Conservation (phyloP, 2,113 vertebrate genomes). For the Cochlearius cochlearius region DNA sequence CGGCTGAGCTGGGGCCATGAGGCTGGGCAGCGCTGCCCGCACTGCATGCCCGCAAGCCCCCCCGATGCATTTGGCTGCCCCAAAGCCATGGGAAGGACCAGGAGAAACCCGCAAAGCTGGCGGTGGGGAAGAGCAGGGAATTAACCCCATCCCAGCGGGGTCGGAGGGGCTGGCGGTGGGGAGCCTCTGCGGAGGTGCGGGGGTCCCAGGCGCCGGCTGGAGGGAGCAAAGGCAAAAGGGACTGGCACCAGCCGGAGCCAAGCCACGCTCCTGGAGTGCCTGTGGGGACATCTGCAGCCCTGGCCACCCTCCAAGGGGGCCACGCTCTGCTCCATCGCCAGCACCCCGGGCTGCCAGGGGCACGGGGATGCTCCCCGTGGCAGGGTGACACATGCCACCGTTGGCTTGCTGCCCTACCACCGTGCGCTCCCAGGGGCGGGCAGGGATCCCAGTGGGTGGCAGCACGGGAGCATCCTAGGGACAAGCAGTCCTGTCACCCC, state of each 20-base stretch:
- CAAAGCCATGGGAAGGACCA: not conserved
- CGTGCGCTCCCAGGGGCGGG: not conserved
- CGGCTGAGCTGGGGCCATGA: not conserved
- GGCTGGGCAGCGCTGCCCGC: not conserved
- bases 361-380: not conserved
- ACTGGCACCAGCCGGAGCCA: not conserved
- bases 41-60: not conserved
- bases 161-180: not conserved
- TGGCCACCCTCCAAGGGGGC: not conserved
- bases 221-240: not conserved
- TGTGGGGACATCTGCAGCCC: not conserved
- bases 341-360: not conserved
- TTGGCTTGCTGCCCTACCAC: not conserved
- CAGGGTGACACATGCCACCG: not conserved
- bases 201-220: not conserved
- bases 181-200: accelerated
- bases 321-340: not conserved
- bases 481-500: not conserved
- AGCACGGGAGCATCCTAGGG: not conserved
- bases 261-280: not conserved
- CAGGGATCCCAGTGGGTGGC: not conserved
- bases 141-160: accelerated
- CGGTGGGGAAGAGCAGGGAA: not conserved
- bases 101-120: not conserved
- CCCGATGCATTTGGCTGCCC: not conserved